Evolutionary conservation across 2,888 invertebrate species (phyloP).

Genomic region (Drosophila pseudotakahashii): DNA sequence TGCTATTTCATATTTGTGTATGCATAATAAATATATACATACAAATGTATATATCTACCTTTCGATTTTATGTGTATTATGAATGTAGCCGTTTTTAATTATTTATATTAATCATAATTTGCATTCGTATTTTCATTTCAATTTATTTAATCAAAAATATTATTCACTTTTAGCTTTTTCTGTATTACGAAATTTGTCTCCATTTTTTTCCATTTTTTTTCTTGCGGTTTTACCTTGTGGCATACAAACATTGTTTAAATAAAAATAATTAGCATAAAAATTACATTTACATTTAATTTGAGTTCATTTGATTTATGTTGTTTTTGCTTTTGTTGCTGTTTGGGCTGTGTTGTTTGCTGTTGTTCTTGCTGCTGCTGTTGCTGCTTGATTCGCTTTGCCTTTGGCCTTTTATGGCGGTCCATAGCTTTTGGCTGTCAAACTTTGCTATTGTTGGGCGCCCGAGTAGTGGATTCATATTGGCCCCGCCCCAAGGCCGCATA

Average conservation of each 20-base stretch:
- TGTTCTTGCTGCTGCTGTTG: slow-evolving; percentile 58
- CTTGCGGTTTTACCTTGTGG: slow-evolving; percentile 48
- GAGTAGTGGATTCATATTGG: slow-evolving; percentile 82
- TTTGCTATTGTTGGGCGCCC: slow-evolving; percentile 74
- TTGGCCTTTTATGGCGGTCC: slow-evolving; percentile 75
- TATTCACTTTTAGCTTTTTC: slow-evolving; percentile 49
- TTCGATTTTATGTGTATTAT: slow-evolving; percentile 22
- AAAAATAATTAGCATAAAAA: slow-evolving; percentile 83
- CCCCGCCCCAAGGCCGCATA: slow-evolving; percentile 83
- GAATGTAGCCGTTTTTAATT: slow-evolving; percentile 44
- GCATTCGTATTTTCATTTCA: slow-evolving; percentile 59
- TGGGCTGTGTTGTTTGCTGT: slow-evolving; percentile 57
- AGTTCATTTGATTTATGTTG: slow-evolving; percentile 83
- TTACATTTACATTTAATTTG: slow-evolving; percentile 84
- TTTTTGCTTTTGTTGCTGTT: slow-evolving; percentile 59
- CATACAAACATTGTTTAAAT: slow-evolving; percentile 73
- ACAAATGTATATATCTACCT: slow-evolving; percentile 50
- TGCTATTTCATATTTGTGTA: slow-evolving; percentile 64
- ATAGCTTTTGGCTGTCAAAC: slow-evolving; percentile 74
- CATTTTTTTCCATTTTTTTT: slow-evolving; percentile 21
- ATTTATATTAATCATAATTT: slow-evolving; percentile 54
- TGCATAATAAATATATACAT: slow-evolving; percentile 66
- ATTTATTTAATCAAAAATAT: slow-evolving; percentile 79
- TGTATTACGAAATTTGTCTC: slow-evolving; percentile 33
- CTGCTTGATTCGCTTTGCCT: slow-evolving; percentile 69